Evolutionary conservation across 2,888 invertebrate species (phyloP), one percentile per base, ranked within the genome.

Genomic region (Coenonympha arcania): DNA sequence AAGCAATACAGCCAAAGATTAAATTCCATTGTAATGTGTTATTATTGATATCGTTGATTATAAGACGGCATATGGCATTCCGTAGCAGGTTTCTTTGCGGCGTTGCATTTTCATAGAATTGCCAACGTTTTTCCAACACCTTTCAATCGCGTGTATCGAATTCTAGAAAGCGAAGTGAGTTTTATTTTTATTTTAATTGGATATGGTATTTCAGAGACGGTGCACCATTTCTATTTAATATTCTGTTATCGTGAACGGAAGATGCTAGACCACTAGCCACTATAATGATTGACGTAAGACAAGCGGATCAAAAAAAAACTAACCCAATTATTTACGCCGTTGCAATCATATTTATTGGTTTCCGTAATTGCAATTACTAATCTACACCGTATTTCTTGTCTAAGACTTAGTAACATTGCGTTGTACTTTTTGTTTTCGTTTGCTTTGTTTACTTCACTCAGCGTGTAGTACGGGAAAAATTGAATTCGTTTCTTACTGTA

Each of bases 81-180:
- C 77, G 56, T 56, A 64, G 72, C 79, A 65, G 76, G 85, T 84
- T 84, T 85, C 83, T 85, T 80, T 71, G 71, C 64, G 58, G 60
- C 68, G 63, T 74, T 83, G 76, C 79, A 85, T 86, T 86, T 86
- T 84, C 83, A 86, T 83, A 75, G 85, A 79, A 83, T 82, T 69
- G 77, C 73, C 67, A 69, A 69, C 74, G 82, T 85, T 86, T 86
- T 86, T 85, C 85, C 81, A 68, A 81, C 85, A 85, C 85, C 85
- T 83, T 73, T 78, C 82, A 80, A 82, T 76, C 74, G 82, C 81
- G 80, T 82, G 76, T 69, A 70, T 80, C 67, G 78, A 82, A 84
- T 85, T 82, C 83, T 85, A 85, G 83, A 85, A 80, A 84, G 83
- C 73, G 73, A 76, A 77, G 56, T 58, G 48, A 55, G 51, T 49